Evolutionary conservation across 2,797 vertebrate genomes (phyloP).

Genomic region (Amblyraja radiata): DNA sequence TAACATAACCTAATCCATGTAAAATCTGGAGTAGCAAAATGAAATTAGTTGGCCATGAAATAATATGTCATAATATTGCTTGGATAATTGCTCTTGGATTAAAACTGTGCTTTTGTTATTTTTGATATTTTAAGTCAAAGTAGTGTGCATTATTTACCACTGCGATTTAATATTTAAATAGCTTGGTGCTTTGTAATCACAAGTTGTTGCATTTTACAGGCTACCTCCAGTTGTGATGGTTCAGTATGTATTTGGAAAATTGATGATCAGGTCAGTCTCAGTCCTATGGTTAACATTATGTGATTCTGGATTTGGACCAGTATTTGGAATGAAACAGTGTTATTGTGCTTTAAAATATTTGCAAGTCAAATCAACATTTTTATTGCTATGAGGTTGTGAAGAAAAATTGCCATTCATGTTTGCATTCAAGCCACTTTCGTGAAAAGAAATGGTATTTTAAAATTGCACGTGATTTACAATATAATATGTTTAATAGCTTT

Average conservation of each 20-base stretch:
- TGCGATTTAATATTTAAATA: not conserved
- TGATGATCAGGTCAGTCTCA: conserved; percentile 72
- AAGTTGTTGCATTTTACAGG: conserved; percentile 53
- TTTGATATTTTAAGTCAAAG: not conserved
- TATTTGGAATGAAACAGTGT: not conserved
- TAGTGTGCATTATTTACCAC: not conserved
- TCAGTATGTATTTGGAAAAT: conserved; percentile 85
- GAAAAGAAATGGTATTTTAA: not conserved
- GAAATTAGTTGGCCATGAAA: too few species aligned
- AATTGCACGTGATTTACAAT: not conserved
- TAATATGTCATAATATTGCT: not conserved
- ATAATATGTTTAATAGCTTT: not conserved
- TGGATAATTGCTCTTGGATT: not conserved
- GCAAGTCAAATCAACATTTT: not conserved
- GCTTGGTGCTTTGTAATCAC: not conserved
- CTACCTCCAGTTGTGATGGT: conserved; percentile 88
- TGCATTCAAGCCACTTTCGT: not conserved
- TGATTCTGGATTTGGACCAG: not conserved
- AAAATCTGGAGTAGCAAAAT: not conserved
- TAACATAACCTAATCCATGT: not conserved
- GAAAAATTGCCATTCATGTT: not conserved
- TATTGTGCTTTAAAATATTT: not conserved
- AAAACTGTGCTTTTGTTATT: not conserved
- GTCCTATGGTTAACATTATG: not conserved
- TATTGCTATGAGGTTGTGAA: not conserved